Percentiles rank a stretch among this genome's conserved stretches.
These are phyloP conservation scores for Coendou prehensilis DNA, from an alignment of 2,797 vertebrate species.

Conservation along the genomic window DNA sequence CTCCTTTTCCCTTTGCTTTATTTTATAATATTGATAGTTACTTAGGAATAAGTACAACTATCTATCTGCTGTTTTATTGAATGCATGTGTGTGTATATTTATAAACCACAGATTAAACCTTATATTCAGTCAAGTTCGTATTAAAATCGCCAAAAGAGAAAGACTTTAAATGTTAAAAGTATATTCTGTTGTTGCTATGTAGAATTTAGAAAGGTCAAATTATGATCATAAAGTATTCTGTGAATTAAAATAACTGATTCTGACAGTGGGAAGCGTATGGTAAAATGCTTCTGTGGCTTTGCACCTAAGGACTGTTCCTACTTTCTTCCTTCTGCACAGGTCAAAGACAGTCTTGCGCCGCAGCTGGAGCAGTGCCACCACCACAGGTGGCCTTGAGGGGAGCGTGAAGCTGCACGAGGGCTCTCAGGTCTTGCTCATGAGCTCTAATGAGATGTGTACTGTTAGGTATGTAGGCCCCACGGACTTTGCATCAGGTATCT, in stretches of 20 bases:
- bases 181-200: background rate
- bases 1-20: background rate
- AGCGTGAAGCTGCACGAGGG: constrained; percentile 93
- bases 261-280: background rate
- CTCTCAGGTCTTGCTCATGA: constrained; percentile 96
- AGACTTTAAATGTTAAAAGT: background rate
- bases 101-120: constrained; percentile 9
- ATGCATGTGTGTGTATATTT: background rate
- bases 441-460: constrained; percentile 96
- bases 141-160: background rate
- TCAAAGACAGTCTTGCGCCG: constrained; percentile 91
- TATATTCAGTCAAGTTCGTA: background rate
- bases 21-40: background rate
- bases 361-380: constrained; percentile 92
- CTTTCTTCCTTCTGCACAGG: constrained; percentile 81
- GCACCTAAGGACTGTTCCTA: background rate
- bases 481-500: constrained; percentile 95
- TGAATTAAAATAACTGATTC: background rate
- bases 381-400: constrained; percentile 53
- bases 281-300: rapidly evolving
- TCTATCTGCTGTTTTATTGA: constrained; percentile 19
- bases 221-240: background rate
- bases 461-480: constrained; percentile 96
- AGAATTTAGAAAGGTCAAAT: background rate
- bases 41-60: background rate